Evolutionary conservation across 2,888 invertebrate genomes (phyloP).

Genomic region (Apamea epomidion): DNA sequence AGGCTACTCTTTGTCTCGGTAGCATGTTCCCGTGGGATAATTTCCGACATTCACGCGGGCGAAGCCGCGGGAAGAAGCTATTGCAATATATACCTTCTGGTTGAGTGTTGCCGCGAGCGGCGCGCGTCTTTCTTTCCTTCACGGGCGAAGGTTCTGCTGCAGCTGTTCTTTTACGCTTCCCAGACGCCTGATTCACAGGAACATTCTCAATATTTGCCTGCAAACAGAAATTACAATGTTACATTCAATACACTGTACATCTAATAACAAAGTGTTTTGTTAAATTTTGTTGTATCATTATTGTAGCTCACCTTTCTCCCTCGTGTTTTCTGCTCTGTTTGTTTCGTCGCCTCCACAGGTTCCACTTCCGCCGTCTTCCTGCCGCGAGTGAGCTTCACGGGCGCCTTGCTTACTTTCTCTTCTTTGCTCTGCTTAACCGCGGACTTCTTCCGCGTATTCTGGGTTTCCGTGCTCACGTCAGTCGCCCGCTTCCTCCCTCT

Average conservation of each 20-base stretch:
- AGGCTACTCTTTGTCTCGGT: too few species aligned
- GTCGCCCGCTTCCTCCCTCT: conserved; percentile 15
- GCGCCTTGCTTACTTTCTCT: conserved; percentile 12
- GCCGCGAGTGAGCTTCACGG: conserved; percentile 26
- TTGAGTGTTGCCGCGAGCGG: conserved; percentile 4
- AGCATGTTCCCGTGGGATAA: too few species aligned
- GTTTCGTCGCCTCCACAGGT: conserved; percentile 22
- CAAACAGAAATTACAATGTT: conserved; percentile 12
- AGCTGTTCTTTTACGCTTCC: conserved; percentile 69
- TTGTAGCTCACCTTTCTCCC: conserved; percentile 63
- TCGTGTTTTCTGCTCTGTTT: conserved; percentile 43
- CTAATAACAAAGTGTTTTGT: background rate
- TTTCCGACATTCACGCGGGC: background rate
- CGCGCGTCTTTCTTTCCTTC: conserved; percentile 62
- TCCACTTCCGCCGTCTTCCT: background rate
- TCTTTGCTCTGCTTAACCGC: conserved; percentile 19
- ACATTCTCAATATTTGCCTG: conserved; percentile 62
- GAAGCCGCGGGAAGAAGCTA: too few species aligned
- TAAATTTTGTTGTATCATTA: background rate
- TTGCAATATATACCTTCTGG: conserved; percentile 15
- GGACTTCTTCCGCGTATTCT: conserved; percentile 35
- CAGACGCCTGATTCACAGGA: conserved; percentile 47
- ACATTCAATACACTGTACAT: background rate
- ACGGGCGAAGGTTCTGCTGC: conserved; percentile 64
- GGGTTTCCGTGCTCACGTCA: conserved; percentile 24